Conservation (phyloP, 2,797 vertebrate species). For the Xerus rutilus region DNA sequence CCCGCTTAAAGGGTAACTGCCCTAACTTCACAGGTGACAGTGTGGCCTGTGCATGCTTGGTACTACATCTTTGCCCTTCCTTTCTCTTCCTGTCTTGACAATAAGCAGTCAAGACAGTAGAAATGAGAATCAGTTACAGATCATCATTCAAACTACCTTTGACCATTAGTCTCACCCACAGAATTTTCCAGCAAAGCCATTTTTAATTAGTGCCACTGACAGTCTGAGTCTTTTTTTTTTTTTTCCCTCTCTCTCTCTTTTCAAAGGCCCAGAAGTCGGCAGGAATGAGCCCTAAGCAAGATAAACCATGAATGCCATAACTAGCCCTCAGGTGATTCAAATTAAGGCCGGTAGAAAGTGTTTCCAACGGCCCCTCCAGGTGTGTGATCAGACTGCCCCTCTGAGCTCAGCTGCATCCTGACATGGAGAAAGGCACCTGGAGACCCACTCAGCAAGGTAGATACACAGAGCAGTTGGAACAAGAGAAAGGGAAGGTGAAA, state of each 20-base stretch:
- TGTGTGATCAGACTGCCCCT: fast-evolving
- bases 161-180: neutral
- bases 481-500: neutral
- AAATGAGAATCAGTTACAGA: neutral
- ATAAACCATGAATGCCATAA: neutral
- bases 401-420: neutral
- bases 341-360: neutral
- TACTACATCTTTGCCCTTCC: neutral
- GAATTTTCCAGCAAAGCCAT: neutral
- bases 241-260: neutral
- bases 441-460: fast-evolving
- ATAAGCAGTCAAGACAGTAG: neutral
- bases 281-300: neutral
- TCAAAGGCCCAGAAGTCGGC: neutral
- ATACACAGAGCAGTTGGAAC: neutral
- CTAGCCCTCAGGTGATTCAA: neutral
- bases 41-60: fast-evolving
- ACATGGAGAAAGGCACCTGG: neutral
- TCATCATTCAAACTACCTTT: neutral
- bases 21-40: neutral
- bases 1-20: fast-evolving
- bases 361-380: neutral
- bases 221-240: neutral
- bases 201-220: neutral
- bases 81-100: neutral